Base-by-base conservation (phyloP, 2,888 invertebrate species). In the Graphium colonna region DNA sequence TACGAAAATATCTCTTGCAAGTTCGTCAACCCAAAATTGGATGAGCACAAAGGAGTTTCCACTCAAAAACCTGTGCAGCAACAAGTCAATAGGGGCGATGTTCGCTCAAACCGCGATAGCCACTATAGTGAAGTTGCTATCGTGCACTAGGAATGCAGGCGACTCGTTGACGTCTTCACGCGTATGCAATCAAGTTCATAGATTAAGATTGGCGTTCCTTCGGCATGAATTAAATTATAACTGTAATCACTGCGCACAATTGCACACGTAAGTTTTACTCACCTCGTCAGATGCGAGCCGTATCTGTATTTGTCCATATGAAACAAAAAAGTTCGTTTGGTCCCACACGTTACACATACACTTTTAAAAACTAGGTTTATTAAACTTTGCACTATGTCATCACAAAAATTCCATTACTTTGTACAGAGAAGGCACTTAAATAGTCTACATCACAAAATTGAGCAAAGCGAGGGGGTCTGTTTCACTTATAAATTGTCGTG, bases 371-470 rank as follows among this genome's bases (percentile, higher is more conserved):
- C 73, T 84, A 81, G 67, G 77, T 76, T 60, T 70, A 75, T 62
- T 59, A 75, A 72, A 77, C 63, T 87, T 87, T 88, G 84, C 86
- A 87, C 88, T 87, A 71, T 81, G 67, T 71, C 75, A 88, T 89
- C 87, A 88, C 88, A 81, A 79, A 51, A 68, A 71, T 74, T 76
- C 66, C 60, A 61, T 64, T 57, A 70, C 75, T 85, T 82, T 82
- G 83, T 87, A 83, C 80, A 62, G 67, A 66, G 58, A 80, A 85
- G 85, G 84, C 84, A 87, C 86, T 85, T 78, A n/a, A n/a, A n/a
- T n/a, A 66, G 74, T 76, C 79, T 82, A 81, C 68, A 87, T 87
- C 86, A 87, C 84, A 85, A 84, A 73, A 77, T 88, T 86, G 88
- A 88, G 88, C 88, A 78, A 74, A 75, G 75, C 75, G 69, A 67